Evolutionary conservation across 2,113 vertebrate species (phyloP), one percentile per base, ranked within the genome.

Genomic region (Istiophorus platypterus): DNA sequence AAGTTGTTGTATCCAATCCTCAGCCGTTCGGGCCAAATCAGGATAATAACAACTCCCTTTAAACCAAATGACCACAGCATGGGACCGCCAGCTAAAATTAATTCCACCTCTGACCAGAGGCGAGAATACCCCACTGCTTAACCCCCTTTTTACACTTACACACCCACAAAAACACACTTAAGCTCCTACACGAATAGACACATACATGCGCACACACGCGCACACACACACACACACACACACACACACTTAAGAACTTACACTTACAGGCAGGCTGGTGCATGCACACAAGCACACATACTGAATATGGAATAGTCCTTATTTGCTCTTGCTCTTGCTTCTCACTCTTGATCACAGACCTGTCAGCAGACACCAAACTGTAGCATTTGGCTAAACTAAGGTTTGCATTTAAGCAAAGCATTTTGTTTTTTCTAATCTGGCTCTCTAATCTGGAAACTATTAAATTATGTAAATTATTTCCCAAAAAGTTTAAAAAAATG

Each of bases 1-100:
- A 91, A 92, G 90, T 93, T 78, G 92, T 90, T 90, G 91, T 85
- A 89, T 88, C 94, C 93, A 92, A 92, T 95, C 91, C 92, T 90
- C 86, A 92, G 89, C 90, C 79, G 92, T 94, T 95, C 94, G 80
- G 84, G 93, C 91, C 93, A 94, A 95, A 96, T 95, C 93, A 95
- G 93, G 93, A 95, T 95, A 95, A 95, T 95, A 94, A 95, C 95
- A 95, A 93, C 91, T 95, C 92, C 94, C 92, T 95, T 94, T 94
- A 93, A 93, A 95, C 91, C 93, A 95, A 95, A 95, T 95, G 95
- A 94, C 95, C 95, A 89, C 94, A 95, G 94, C 93, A 92, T 94
- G 94, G 94, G 92, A 92, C 95, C 95, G 94, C 94, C 94, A 94
- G 92, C 90, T 93, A 91, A 95, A 94, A 94, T 94, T 94, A 96